These are phyloP conservation scores for Corythornis vintsioides DNA, from an alignment of 2,113 vertebrate species.

Conservation along the genomic window DNA sequence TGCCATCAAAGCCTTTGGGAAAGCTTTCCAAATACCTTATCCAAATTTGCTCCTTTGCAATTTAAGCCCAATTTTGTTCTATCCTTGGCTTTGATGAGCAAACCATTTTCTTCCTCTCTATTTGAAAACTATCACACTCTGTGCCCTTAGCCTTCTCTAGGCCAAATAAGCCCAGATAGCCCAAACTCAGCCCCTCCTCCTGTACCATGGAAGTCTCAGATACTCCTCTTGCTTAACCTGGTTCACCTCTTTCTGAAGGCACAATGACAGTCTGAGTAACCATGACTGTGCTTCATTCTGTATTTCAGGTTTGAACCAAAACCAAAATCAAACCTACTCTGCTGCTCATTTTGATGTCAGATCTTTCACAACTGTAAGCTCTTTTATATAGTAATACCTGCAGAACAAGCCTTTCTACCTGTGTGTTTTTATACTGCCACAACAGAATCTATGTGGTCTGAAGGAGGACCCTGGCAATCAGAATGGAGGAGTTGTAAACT, in stretches of 20 bases:
- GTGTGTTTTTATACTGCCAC: neutral
- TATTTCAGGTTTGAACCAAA: neutral
- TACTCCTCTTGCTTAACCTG: neutral
- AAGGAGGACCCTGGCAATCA: neutral
- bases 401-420: neutral
- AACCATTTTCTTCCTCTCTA: neutral
- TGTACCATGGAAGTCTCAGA: neutral
- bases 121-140: neutral
- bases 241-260: neutral
- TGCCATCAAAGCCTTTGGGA: neutral
- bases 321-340: neutral
- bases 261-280: neutral
- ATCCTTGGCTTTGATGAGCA: neutral
- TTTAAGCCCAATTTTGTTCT: neutral
- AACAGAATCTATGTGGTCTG: neutral
- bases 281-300: fast-evolving
- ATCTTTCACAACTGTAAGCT: neutral
- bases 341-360: neutral
- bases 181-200: neutral
- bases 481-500: neutral
- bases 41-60: neutral
- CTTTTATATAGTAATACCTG: neutral
- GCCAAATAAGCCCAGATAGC: neutral
- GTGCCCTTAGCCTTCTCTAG: neutral
- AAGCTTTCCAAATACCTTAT: neutral